Evolutionary conservation across 2,113 vertebrate genomes (phyloP), one percentile per base, ranked within the genome.

Genomic region (Austrofundulus limnaeus): DNA sequence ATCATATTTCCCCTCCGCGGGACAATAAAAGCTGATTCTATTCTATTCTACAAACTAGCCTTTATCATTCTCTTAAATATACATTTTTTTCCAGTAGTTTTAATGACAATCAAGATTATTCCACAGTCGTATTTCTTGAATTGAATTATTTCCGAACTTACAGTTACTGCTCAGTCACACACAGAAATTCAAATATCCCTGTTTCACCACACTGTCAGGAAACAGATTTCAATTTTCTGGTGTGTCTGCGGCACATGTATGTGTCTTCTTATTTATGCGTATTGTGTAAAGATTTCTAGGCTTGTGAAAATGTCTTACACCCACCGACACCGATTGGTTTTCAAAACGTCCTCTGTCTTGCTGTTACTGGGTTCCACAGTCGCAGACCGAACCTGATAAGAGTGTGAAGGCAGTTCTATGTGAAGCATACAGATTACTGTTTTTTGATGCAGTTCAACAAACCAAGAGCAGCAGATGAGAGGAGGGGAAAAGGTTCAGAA

Each of bases 381-480:
- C 45, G 12, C n/a, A 46, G 39, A 47, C 25, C 53, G 66, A 48
- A 42, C 39, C 49, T 56, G 25, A 70, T 58, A 51, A 51, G 24
- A 41, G 25, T 47, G 50, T 49, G n/a, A 41, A 64, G 54, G 42
- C 39, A 46, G 50, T 28, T 58, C 12, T 46, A 66, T 64, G 34
- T 74, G 78, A 82, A 50, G 50, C 66, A 72, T 75, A 69, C 77
- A 81, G 76, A 85, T 79, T 68, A 55, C 66, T 60, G 42, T 58
- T 78, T n/a, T 80, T 54, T 55, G 79, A 72, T 79, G 59, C 62
- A 71, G 52, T 62, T 61, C 58, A 62, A 52, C 37, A 14, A 67
- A 28, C 52, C 52, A 60, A 60, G 52, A 59, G 48, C 24, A 64
- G 39, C 65, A 78, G 59, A 72, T 64, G 66, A 81, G 72, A 74